These are phyloP conservation scores for Lepisosteus oculatus DNA, from an alignment of 2,113 vertebrate genomes.

Conservation along the genomic window DNA sequence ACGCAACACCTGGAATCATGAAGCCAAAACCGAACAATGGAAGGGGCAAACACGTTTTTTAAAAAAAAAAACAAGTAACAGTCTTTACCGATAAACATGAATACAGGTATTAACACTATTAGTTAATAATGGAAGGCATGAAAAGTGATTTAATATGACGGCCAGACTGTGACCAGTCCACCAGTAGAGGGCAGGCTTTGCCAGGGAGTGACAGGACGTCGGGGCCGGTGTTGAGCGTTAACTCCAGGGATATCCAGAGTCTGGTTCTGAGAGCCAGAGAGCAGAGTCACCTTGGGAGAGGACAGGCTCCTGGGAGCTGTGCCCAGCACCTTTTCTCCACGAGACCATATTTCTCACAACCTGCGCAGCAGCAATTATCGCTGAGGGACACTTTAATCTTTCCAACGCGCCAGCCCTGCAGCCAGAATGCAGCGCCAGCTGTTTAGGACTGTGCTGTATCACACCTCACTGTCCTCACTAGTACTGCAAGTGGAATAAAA, in stretches of 20 bases:
- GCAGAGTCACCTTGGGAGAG: conserved; percentile 23
- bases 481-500: not conserved
- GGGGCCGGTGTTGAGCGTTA: conserved; percentile 1
- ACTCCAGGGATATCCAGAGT: conserved; percentile 1
- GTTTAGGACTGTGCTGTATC: not conserved
- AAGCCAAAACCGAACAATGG: too few relatives aligned
- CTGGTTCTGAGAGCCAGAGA: not conserved
- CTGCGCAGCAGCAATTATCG: conserved; percentile 35
- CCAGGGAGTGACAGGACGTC: conserved; percentile 8
- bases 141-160: too few relatives aligned
- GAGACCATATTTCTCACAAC: conserved; percentile 36
- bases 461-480: not conserved
- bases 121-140: too few relatives aligned
- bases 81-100: too few relatives aligned
- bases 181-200: conserved; percentile 42
- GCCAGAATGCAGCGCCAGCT: not conserved
- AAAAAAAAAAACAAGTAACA: too few relatives aligned
- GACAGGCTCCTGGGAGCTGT: not conserved
- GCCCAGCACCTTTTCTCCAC: conserved; percentile 11
- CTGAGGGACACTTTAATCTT: not conserved
- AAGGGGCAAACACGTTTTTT: too few relatives aligned
- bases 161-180: conserved; percentile 1
- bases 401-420: not conserved
- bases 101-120: too few relatives aligned
- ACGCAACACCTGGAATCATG: too few relatives aligned